Evolutionary conservation across 2,113 vertebrate genomes (phyloP), one percentile per base, ranked within the genome.

Genomic region (Carassius carassius): DNA sequence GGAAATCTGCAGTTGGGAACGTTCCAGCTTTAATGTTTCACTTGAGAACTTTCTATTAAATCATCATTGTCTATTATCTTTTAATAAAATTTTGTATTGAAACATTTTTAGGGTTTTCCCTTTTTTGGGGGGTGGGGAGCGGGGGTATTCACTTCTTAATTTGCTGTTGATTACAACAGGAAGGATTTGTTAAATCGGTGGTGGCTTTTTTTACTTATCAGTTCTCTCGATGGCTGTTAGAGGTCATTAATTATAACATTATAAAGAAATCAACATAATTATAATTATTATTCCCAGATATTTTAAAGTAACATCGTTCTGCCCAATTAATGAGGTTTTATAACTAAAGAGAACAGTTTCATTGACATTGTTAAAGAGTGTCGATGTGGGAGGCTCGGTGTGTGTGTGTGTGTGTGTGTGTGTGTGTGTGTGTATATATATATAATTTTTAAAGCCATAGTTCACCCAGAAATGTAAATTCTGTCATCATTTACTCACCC

Each of bases 51-150:
- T 86, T 91, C 89, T 92, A 93, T 91, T 93, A 86, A 88, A 90
- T 90, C 87, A 69, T 89, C 89, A 86, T 90, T 89, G 86, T 90
- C 86, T 90, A 14, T 79, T 58, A 63, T 89, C 37, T 41, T 41
- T 87, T 92, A 92, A 94, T 94, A 92, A 92, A 92, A 47, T 73
- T 88, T 90, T 92, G 90, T 93, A 92, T 90, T 87, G 79, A 92
- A 91, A 88, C 80, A 83, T 25, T 47, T 32, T 10, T 3, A 5
- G 10, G 2, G 5, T 32, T 35, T 49, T 51, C 44, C 14, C 44
- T 44, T 41, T 32, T 76, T 51, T 54, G 12, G 44, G 41, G 37
- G 7, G 37, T 7, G 37, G 37, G 37, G 35, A 4, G 35, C 2
- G 3, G 37, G 29, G 5, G 0, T 56, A 21, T 13, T 49, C 0